A percentile compares a stretch with the other conserved stretches of the same genome.
phyloP scores from a whole-genome alignment of 2,797 vertebrate species.

The Phrynocephalus vlangalii region DNA sequence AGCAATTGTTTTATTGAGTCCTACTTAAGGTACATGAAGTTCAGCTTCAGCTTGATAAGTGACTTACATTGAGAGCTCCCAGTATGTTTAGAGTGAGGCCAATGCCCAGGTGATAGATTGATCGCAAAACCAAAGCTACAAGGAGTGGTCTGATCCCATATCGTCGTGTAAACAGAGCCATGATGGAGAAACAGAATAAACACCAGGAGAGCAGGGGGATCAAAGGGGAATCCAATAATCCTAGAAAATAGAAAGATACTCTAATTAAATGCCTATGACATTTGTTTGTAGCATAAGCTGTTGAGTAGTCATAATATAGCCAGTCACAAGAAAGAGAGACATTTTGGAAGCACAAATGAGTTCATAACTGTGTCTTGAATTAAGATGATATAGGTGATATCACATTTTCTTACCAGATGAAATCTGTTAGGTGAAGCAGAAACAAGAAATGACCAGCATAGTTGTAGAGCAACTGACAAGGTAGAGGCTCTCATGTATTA shows the following conservation, averaged over 20 bases:
- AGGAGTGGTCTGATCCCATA: slow-evolving; percentile 91
- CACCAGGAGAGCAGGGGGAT: slow-evolving; percentile 92
- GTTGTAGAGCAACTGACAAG: background rate
- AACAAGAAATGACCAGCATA: background rate
- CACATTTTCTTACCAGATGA: background rate
- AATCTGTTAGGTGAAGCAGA: background rate
- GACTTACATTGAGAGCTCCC: slow-evolving; percentile 92
- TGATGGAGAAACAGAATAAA: slow-evolving; percentile 88
- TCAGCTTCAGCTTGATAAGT: fast-evolving
- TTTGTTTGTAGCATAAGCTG: background rate
- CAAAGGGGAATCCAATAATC: slow-evolving; percentile 89
- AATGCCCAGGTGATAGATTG: slow-evolving; percentile 94
- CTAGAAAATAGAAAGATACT: slow-evolving; percentile 56
- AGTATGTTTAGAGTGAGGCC: slow-evolving; percentile 92
- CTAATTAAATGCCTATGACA: background rate
- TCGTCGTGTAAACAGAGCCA: slow-evolving; percentile 89
- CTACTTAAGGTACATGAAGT: background rate
- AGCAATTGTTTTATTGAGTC: background rate
- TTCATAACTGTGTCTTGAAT: background rate
- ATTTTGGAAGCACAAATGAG: background rate
- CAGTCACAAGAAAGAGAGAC: background rate
- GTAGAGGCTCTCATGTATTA: background rate
- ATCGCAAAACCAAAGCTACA: slow-evolving; percentile 89
- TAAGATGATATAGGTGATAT: background rate
- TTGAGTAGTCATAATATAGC: background rate